Evolutionary conservation across 2,113 vertebrate species (phyloP).

Genomic region (Microcebus murinus): DNA sequence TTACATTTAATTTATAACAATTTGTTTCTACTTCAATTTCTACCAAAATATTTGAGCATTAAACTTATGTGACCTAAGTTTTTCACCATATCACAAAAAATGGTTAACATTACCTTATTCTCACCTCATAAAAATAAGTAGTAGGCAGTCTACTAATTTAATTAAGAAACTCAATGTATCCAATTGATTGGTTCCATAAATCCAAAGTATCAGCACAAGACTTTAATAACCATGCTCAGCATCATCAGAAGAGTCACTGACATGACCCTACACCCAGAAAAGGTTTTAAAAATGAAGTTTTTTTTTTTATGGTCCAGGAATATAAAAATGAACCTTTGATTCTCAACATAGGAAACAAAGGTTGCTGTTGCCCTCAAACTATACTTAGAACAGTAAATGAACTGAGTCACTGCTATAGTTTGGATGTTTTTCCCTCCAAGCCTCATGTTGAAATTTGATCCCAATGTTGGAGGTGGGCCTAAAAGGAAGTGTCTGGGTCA

Average conservation of each 20-base stretch:
- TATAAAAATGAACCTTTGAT: slow-evolving; percentile 33
- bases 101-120: slow-evolving; percentile 22
- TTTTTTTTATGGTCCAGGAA: neutral
- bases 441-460: neutral
- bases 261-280: neutral
- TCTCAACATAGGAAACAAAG: neutral
- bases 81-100: slow-evolving; percentile 42
- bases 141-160: slow-evolving; percentile 9
- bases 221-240: slow-evolving; percentile 22
- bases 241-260: neutral
- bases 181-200: slow-evolving; percentile 44
- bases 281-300: neutral
- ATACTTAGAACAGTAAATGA: neutral
- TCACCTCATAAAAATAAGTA: slow-evolving; percentile 46
- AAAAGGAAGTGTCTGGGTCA: neutral
- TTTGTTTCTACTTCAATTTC: neutral
- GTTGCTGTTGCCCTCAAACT: neutral
- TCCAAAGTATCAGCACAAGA: neutral
- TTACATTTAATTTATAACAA: slow-evolving; percentile 3
- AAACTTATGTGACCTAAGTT: neutral
- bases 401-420: neutral
- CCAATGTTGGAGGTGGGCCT: neutral
- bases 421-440: neutral
- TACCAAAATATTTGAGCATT: neutral
- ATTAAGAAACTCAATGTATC: slow-evolving; percentile 19